phyloP scores from a whole-genome alignment of 2,797 vertebrate species.

The Hirundo rustica region DNA sequence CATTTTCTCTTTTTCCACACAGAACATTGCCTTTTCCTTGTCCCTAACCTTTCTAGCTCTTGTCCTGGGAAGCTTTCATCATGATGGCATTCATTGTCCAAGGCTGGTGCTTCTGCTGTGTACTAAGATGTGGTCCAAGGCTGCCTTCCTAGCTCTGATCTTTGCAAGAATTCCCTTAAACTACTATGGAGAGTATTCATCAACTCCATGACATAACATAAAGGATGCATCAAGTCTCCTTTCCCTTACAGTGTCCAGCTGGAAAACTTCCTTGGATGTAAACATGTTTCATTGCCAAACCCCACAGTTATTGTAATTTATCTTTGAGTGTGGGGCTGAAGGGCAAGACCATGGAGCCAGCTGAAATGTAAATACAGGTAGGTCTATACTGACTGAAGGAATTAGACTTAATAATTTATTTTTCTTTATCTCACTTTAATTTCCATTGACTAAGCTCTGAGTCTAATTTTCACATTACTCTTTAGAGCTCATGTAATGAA shows the following conservation, averaged over 20 bases:
- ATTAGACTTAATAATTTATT: neutral
- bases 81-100: accelerated
- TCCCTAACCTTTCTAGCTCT: neutral
- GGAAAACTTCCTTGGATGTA: neutral
- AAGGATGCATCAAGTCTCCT: neutral
- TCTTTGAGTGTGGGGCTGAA: neutral
- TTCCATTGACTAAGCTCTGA: neutral
- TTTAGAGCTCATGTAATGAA: neutral
- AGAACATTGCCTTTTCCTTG: neutral
- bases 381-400: neutral
- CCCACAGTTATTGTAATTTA: neutral
- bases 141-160: neutral
- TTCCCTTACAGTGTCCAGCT: neutral
- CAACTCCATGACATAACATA: neutral
- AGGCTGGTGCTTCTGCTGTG: neutral
- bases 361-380: neutral
- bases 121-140: neutral
- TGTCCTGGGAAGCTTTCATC: neutral
- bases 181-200: neutral
- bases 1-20: neutral
- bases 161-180: neutral
- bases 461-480: neutral
- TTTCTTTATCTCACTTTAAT: neutral
- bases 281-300: neutral
- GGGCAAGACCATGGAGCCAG: neutral